A percentile compares a stretch with the other conserved stretches of the same genome.
Conservation (phyloP, 1,140 invertebrate genomes). For the Drosophila ananassae region DNA sequence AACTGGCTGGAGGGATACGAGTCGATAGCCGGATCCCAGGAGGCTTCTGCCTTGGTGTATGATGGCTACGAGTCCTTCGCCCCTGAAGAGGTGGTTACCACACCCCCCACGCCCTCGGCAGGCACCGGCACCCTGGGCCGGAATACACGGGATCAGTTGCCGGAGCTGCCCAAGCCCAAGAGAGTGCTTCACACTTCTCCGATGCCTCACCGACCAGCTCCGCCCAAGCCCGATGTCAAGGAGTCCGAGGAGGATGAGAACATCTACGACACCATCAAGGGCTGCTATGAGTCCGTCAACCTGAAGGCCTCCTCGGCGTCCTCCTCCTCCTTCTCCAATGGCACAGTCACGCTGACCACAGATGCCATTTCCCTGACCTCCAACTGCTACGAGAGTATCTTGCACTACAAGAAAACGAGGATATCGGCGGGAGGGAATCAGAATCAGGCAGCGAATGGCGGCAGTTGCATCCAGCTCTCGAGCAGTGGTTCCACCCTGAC, state of each 20-base stretch:
- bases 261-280: conserved; percentile 87
- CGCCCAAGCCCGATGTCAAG: conserved; percentile 56
- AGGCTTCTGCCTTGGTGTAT: conserved; percentile 15
- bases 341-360: conserved; percentile 4
- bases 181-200: conserved; percentile 64
- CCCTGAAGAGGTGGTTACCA: conserved; percentile 16
- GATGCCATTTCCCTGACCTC: conserved; percentile 84
- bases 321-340: conserved; percentile 27
- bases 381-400: conserved; percentile 87
- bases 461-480: conserved; percentile 83
- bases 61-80: conserved; percentile 79
- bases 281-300: conserved; percentile 79
- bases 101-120: conserved; percentile 20
- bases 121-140: conserved; percentile 49
- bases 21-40: conserved; percentile 69
- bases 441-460: conserved; percentile 50
- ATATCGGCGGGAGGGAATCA: conserved; percentile 49
- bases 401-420: conserved; percentile 82
- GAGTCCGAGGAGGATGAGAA: conserved; percentile 84
- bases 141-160: conserved; percentile 76
- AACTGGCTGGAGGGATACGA: conserved; percentile 76
- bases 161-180: conserved; percentile 75
- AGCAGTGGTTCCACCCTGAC: conserved; percentile 85
- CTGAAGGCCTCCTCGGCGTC: conserved; percentile 22
- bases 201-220: conserved; percentile 46